These are phyloP conservation scores for Cardiocondyla obscurior DNA, from an alignment of 1,140 invertebrate species.

Conservation along the genomic window DNA sequence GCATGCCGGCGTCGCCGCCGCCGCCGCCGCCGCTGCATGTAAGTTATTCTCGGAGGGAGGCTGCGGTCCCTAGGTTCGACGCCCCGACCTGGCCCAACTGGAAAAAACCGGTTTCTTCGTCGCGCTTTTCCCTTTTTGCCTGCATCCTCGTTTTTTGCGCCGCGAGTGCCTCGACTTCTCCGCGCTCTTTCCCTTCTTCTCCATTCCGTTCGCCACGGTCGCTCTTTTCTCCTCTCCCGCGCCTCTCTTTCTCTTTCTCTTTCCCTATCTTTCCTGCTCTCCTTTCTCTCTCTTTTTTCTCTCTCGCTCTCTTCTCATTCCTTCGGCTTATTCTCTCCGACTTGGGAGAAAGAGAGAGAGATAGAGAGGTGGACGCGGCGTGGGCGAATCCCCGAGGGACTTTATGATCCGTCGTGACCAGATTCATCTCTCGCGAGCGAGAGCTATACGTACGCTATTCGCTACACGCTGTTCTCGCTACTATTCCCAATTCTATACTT, in stretches of 20 bases:
- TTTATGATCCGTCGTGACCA: conserved; percentile 81
- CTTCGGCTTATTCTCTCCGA: conserved; percentile 53
- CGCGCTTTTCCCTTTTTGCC: conserved; percentile 80
- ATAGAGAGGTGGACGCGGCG: conserved; percentile 74
- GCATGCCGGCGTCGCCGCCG: conserved; percentile 28
- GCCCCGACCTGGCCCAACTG: conserved; percentile 85
- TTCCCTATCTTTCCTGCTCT: conserved; percentile 20
- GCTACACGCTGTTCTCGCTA: conserved; percentile 50
- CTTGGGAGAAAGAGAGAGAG: no score
- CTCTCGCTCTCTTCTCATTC: conserved; percentile 19
- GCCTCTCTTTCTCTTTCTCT: conserved; percentile 12
- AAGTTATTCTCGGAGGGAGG: conserved; percentile 84
- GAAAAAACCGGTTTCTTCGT: conserved; percentile 85
- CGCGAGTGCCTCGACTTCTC: conserved; percentile 68
- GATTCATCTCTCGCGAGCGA: conserved; percentile 75
- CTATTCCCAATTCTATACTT: conserved; percentile 73
- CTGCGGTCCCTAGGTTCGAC: conserved; percentile 83
- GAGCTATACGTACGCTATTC: conserved; percentile 48
- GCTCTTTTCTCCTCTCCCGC: conserved; percentile 24
- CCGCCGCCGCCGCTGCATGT: conserved; percentile 72
- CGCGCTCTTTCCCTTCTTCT: conserved; percentile 71
- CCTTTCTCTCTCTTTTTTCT: not conserved
- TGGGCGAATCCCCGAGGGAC: conserved; percentile 77
- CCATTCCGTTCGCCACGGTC: conserved; percentile 52
- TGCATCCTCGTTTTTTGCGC: conserved; percentile 80